Percentiles rank a stretch among this genome's conserved stretches.
Conservation (phyloP, 2,113 vertebrate genomes). For the Piaya cayana region DNA sequence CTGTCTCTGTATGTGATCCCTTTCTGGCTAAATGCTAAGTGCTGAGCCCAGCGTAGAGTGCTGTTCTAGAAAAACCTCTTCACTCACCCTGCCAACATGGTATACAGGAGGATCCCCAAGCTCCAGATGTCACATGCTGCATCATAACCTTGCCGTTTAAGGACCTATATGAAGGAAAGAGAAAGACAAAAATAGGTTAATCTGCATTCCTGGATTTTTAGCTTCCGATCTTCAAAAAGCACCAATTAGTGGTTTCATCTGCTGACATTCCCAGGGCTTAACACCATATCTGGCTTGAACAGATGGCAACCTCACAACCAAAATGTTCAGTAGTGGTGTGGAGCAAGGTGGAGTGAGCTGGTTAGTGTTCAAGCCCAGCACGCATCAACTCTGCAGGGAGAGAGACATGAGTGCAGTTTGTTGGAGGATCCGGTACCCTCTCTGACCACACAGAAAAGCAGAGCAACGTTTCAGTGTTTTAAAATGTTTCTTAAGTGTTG, state of each 20-base stretch:
- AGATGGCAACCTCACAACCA: not conserved
- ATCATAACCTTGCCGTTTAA: conserved; percentile 94
- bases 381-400: not conserved
- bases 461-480: not conserved
- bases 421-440: not conserved
- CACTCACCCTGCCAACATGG: conserved; percentile 92
- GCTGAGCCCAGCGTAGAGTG: not conserved
- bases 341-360: not conserved
- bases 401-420: not conserved
- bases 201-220: not conserved
- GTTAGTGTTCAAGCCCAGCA: not conserved
- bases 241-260: not conserved
- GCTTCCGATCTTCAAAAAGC: not conserved
- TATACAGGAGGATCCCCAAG: conserved; percentile 91
- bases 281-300: not conserved
- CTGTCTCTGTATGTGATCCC: not conserved
- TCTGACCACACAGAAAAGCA: not conserved
- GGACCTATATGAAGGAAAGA: conserved; percentile 74
- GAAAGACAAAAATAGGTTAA: not conserved
- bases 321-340: not conserved
- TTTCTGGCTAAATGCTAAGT: not conserved
- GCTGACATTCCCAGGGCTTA: not conserved
- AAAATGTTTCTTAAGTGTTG: not conserved
- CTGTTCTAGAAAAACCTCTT: not conserved
- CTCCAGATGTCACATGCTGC: conserved; percentile 97